phyloP scores from a whole-genome alignment of 2,888 invertebrate genomes.

The Brachycybe producta region DNA sequence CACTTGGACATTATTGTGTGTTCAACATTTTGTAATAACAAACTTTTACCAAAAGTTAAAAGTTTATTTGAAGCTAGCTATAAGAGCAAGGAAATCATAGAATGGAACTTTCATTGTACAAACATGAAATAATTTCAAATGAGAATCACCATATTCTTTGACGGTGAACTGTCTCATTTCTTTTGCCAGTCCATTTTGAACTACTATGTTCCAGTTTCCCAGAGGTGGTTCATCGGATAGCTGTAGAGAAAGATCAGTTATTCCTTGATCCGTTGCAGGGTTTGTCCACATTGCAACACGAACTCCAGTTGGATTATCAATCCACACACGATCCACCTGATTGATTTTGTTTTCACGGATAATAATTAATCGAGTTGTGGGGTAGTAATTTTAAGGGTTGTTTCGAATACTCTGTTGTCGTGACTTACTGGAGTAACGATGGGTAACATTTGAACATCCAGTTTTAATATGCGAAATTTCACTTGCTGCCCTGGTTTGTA shows the following conservation, averaged over 20 bases:
- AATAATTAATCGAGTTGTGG: too few relatives aligned
- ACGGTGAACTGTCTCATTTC: neutral
- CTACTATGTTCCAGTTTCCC: neutral
- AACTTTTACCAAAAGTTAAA: too few relatives aligned
- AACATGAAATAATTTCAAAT: too few relatives aligned
- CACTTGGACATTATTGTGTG: too few relatives aligned
- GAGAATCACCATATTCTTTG: constrained; percentile 6
- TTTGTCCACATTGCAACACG: neutral
- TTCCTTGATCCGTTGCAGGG: neutral
- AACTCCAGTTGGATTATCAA: constrained; percentile 2
- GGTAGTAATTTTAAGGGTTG: neutral
- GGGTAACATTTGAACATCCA: neutral
- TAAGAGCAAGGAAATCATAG: too few relatives aligned
- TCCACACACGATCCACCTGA: constrained; percentile 1
- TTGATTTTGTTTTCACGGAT: too few relatives aligned
- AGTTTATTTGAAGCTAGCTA: too few relatives aligned
- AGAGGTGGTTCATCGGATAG: constrained; percentile 10
- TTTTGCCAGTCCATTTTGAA: neutral
- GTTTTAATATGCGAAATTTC: neutral
- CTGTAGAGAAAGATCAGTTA: neutral
- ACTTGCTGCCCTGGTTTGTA: constrained; percentile 4
- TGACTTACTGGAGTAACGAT: neutral
- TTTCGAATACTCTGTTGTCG: neutral
- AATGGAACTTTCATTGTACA: too few relatives aligned
- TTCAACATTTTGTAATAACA: too few relatives aligned